Evolutionary conservation across 1,140 invertebrate species (phyloP), one percentile per base, ranked within the genome.

Genomic region (Tachypleus tridentatus): DNA sequence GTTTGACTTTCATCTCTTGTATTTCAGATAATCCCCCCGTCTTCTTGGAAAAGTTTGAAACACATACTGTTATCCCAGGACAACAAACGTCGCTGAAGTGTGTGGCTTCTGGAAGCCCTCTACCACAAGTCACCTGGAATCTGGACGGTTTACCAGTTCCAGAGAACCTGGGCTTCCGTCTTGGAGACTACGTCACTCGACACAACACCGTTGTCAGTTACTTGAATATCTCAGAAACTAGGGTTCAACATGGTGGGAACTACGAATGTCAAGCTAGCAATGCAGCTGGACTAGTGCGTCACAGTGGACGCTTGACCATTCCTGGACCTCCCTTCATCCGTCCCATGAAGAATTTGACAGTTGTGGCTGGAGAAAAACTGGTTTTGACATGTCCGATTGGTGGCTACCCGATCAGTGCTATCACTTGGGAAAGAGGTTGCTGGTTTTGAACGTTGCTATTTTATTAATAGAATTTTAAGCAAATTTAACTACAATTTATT

Each of bases 41-140:
- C 51, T 78, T 93, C 51, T 78, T 88, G 9, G 89, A 90, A 73
- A 87, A 83, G 64, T 92, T 92, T 77, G 86, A 87, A 69, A 87
- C 90, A 74, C 86, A 89, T 75, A 91, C 87, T 56, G 76, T 91
- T 57, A 86, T 90, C 70, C 87, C 87, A 3, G 89, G 88, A 9
- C 86, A 87, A n/a, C 83, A 86, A 61, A 86, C 91, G 57, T 89
- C 87, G 57, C 78, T 93, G 61, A 88, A 89, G 76, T 93, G 90
- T 75, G 87, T 85, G 53, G 88, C 88, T 63, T 82, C 87, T 61
- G 90, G 89, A 61, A 91, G 89, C 77, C 89, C 79, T 6, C 73
- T 87, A 48, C 90, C 89, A 61, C 82, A 70, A 58, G 73, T 81
- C 11, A 72, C 70, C 1, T 81, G 80, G 80, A 73, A 70, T 0